Conservation (phyloP, 2,888 invertebrate species). For the Pheosia tremula region DNA sequence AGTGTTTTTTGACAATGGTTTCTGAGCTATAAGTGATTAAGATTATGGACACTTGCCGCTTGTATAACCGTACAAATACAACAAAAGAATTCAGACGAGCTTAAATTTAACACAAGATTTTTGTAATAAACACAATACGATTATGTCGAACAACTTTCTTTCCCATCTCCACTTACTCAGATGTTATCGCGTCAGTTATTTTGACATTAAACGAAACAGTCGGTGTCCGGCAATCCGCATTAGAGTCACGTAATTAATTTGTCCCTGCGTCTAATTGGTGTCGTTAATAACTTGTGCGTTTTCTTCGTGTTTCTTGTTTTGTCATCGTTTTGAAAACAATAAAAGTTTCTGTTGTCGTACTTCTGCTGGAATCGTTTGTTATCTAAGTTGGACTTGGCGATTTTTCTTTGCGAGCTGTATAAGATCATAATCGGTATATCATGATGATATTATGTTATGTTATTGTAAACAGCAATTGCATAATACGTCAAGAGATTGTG, state of each 20-base stretch:
- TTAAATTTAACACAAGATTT: slow-evolving; percentile 10
- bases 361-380: not conserved
- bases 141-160: slow-evolving; percentile 18
- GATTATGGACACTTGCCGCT: too few species aligned
- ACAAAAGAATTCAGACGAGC: not conserved
- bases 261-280: slow-evolving; percentile 42
- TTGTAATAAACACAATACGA: slow-evolving; percentile 24
- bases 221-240: slow-evolving; percentile 23
- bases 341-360: not conserved
- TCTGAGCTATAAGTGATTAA: too few species aligned
- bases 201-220: slow-evolving; percentile 32
- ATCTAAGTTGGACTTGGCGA: too few species aligned
- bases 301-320: slow-evolving; percentile 1
- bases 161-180: slow-evolving; percentile 21
- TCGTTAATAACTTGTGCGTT: slow-evolving; percentile 25
- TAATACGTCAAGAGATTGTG: not conserved
- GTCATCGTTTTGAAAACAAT: not conserved
- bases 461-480: not conserved
- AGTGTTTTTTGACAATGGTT: too few species aligned
- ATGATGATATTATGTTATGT: too few species aligned
- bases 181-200: slow-evolving; percentile 34
- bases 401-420: too few species aligned
- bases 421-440: too few species aligned
- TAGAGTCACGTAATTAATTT: slow-evolving; percentile 41
- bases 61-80: too few species aligned